Base-by-base conservation (phyloP, 2,113 vertebrate genomes). In the Neotoma lepida region DNA sequence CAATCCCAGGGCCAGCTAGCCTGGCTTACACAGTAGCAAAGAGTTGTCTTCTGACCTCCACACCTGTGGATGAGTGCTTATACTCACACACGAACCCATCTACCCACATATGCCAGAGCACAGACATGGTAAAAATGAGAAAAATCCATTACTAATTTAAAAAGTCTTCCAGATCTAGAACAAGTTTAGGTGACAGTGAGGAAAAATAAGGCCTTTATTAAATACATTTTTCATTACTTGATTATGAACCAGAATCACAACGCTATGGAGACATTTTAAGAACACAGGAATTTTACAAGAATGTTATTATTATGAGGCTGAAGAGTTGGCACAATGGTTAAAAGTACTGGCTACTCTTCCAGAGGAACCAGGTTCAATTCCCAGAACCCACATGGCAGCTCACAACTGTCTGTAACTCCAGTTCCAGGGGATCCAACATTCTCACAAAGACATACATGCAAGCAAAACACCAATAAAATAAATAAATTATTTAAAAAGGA, bases 151-250 rank as follows among this genome's bases (percentile, higher is more conserved):
- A 39, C 44, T 77, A 15, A 33, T 66, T 89, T 89, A 90, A 89
- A 93, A 87, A n/a, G 66, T 73, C 70, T 82, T 93, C 41, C 71
- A 64, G 66, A 76, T 58, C 26, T 49, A 95, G 51, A 64, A 88
- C 26, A 78, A 94, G 30, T 87, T 95, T 91, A 94, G 70, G 33
- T 84, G 17, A 95, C 20, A 88, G 33, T 24, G 63, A 95, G 64
- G 87, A 82, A 92, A 70, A 28, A n/a, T 3, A 9, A 68, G 90
- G 91, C 87, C 4, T 2, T 86, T n/a, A 76, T 78, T 93, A 88
- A 81, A 70, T 66, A 64, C 13, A 63, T 88, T 89, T 96, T 30
- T 51, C 22, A 73, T 81, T 88, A 71, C 73, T 93, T 93, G 22
- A 87, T 70, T 76, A 54, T 68, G 86, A 70, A 10, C 20, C 13